A percentile compares a stretch with the other conserved stretches of the same genome.
Conservation (phyloP, 35 echinoderm and acorn worm species). For the Ophioderma brevispina region DNA sequence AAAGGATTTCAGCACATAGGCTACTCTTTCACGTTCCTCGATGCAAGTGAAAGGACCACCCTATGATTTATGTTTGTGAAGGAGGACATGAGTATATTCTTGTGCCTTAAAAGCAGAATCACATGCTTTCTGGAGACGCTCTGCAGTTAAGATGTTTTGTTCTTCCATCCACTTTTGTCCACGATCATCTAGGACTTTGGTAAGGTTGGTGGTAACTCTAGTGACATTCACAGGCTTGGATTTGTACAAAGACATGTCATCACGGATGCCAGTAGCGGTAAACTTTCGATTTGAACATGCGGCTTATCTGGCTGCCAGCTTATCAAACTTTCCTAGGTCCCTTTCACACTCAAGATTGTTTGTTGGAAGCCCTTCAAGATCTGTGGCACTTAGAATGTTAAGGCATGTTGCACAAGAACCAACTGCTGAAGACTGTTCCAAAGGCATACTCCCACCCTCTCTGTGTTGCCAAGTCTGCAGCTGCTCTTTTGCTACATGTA, state of each 20-base stretch:
- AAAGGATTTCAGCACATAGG: not conserved
- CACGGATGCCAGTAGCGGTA: not conserved
- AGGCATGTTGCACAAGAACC: not conserved
- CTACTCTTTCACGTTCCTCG: not conserved
- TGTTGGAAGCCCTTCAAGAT: not conserved
- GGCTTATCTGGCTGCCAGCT: not conserved
- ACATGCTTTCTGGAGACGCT: conserved; percentile 8
- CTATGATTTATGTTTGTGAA: conserved; percentile 6
- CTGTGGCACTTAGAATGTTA: not conserved
- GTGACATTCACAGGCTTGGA: not conserved
- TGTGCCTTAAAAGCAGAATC: conserved; percentile 9
- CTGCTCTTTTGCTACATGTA: not conserved
- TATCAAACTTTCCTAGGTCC: not conserved
- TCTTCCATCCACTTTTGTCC: not conserved
- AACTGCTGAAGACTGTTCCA: not conserved
- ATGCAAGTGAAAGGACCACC: conserved; percentile 12
- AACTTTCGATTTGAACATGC: conserved; percentile 25
- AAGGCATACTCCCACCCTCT: conserved; percentile 23
- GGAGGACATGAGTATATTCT: too few species aligned
- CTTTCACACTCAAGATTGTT: conserved; percentile 20
- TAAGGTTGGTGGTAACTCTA: not conserved
- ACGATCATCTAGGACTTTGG: not conserved
- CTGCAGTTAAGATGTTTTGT: not conserved
- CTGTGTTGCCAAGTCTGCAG: conserved; percentile 19
- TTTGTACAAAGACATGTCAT: conserved; percentile 19